These are phyloP conservation scores for Trichomalopsis sarcophagae DNA, from an alignment of 1,140 invertebrate species.

Conservation along the genomic window DNA sequence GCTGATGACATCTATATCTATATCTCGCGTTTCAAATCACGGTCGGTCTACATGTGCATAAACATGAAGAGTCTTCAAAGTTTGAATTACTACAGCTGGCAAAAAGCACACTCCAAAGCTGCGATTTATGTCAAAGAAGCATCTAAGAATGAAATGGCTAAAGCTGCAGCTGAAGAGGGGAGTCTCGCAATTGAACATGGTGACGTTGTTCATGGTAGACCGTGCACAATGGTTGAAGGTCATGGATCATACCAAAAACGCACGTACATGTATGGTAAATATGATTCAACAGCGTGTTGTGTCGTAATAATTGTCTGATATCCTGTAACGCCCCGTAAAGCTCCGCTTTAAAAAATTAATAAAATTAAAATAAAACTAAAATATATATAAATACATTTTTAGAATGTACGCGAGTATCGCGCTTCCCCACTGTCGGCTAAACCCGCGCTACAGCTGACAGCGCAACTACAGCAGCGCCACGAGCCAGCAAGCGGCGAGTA, in stretches of 20 bases:
- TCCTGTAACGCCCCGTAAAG: too few relatives aligned
- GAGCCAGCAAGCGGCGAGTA: too few relatives aligned
- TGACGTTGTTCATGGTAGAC: neutral
- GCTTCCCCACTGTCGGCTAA: too few relatives aligned
- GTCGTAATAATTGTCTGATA: slow-evolving; percentile 19
- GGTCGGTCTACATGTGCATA: too few relatives aligned
- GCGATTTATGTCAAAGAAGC: neutral
- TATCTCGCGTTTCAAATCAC: too few relatives aligned
- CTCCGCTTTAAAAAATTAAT: too few relatives aligned
- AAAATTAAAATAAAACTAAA: too few relatives aligned
- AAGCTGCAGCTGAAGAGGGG: neutral
- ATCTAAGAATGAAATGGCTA: neutral
- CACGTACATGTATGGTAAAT: neutral
- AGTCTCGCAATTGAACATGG: neutral
- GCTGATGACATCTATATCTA: too few relatives aligned
- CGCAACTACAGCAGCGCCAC: too few relatives aligned
- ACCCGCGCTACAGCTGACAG: too few relatives aligned
- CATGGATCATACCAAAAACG: slow-evolving; percentile 35
- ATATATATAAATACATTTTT: too few relatives aligned
- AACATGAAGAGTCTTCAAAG: neutral
- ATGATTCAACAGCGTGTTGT: slow-evolving; percentile 18
- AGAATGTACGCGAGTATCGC: too few relatives aligned
- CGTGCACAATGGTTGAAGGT: slow-evolving; percentile 1
- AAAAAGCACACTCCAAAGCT: neutral
- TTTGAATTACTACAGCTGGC: neutral